Base-by-base conservation (phyloP, 2,113 vertebrate genomes). In the Vimba vimba region DNA sequence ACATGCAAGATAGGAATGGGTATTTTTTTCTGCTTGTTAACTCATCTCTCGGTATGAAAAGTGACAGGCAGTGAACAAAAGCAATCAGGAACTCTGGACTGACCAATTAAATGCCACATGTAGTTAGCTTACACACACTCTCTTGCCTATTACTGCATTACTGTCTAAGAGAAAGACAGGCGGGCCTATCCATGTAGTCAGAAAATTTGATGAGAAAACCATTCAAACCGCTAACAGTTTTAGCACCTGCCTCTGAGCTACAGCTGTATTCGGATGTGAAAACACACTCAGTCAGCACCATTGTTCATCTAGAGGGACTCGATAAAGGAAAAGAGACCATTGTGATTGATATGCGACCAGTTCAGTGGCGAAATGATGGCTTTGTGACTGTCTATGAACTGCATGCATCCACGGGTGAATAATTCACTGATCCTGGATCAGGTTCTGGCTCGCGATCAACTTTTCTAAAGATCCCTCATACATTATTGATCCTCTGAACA, bases 391-490 rank as follows among this genome's bases (percentile, higher is more conserved):
- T 50, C 66, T 80, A 55, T 74, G 66, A 66, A 88, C 62, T 23
- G 82, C 17, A 82, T 50, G 66, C 60, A 71, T 64, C 55, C 30
- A 57, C 52, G 73, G 45, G 85, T 91, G 80, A 91, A 91, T 91
- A 89, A 90, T 91, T 91, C 76, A 89, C 84, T 78, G 82, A 87
- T 89, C 82, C 86, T 83, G 60, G 85, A 91, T 91, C 83, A 87
- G 74, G 88, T 91, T 90, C 79, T 88, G 71, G 85, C 86, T 89
- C 78, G 66, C 79, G 77, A 87, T 85, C 85, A 83, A 62, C 86
- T 79, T 84, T 87, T 89, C 78, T 87, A 89, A 88, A 89, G 82
- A 57, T 15, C 23, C 19, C 79, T 52, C 84, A 90, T 90, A 59
- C 82, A 90, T 83, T 90, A 90, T 90, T 90, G 74, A 90, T 88